phyloP scores from a whole-genome alignment of 2,113 vertebrate species.

The Hirundichthys speculiger region DNA sequence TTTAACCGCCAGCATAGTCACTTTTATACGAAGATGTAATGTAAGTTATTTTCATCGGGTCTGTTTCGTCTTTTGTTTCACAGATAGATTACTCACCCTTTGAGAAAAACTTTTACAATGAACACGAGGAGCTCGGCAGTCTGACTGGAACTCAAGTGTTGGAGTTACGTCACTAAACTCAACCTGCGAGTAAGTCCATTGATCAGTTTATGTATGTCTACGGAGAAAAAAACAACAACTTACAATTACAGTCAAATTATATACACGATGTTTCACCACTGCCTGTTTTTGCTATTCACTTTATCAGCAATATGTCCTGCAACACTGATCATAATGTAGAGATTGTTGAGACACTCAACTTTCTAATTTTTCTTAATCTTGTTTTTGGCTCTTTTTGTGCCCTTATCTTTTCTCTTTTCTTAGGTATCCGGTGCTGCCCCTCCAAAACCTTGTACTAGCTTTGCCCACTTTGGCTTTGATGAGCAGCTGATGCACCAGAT shows the following conservation, averaged over 20 bases:
- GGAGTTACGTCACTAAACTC: conserved; percentile 92
- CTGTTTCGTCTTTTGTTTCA: not conserved
- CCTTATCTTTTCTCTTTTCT: not conserved
- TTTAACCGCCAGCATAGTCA: not conserved
- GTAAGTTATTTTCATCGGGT: not conserved
- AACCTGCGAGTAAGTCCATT: conserved; percentile 88
- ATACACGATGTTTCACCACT: too few species aligned
- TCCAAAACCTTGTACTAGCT: conserved; percentile 93
- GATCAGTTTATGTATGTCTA: not conserved
- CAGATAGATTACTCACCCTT: conserved; percentile 97
- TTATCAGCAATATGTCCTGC: too few species aligned
- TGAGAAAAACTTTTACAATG: conserved; percentile 98
- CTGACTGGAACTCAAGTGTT: conserved; percentile 88
- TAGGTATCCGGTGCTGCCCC: conserved; percentile 96
- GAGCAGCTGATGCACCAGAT: conserved; percentile 98
- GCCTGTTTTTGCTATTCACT: too few species aligned
- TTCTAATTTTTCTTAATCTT: not conserved
- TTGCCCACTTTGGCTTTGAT: conserved; percentile 97
- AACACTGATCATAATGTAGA: too few species aligned
- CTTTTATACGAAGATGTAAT: not conserved
- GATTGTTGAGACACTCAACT: too few species aligned
- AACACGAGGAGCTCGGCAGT: conserved; percentile 93
- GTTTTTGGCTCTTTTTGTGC: too few species aligned
- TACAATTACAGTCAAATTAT: too few species aligned
- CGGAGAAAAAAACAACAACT: too few species aligned